Conservation (phyloP, 2,888 invertebrate species). For the Idaea straminata region DNA sequence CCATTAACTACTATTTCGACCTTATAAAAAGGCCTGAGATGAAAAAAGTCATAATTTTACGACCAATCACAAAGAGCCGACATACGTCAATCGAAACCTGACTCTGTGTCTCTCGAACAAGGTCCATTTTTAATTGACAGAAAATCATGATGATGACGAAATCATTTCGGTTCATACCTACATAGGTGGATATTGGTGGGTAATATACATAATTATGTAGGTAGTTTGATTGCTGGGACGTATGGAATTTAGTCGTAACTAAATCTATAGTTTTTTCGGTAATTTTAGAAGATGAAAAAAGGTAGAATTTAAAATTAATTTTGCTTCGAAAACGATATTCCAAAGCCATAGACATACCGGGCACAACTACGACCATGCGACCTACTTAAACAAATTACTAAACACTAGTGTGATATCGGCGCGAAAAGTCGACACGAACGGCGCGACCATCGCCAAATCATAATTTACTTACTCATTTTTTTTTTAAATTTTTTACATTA, state of each 20-base stretch:
- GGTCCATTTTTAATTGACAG: slow-evolving; percentile 18
- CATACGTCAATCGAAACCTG: slow-evolving; percentile 4
- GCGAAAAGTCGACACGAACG: no score
- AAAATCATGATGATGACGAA: slow-evolving; percentile 26
- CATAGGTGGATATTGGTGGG: slow-evolving; percentile 27
- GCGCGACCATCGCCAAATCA: no score
- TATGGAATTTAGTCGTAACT: slow-evolving; percentile 14
- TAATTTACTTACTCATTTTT: no score
- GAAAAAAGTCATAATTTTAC: slow-evolving; percentile 58
- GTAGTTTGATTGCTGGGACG: slow-evolving; percentile 23
- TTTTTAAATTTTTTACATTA: no score
- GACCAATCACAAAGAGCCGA: slow-evolving; percentile 48
- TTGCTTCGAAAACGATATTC: neutral
- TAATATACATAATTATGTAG: slow-evolving; percentile 33
- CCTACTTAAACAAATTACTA: no score
- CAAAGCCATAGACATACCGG: neutral
- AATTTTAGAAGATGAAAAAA: neutral
- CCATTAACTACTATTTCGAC: slow-evolving; percentile 71
- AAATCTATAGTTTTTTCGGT: neutral
- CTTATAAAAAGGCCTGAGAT: slow-evolving; percentile 63
- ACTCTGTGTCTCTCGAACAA: slow-evolving; percentile 5
- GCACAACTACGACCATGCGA: neutral
- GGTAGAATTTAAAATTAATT: neutral
- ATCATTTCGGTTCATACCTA: slow-evolving; percentile 20
- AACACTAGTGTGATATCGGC: no score